Percentiles rank a stretch among this genome's conserved stretches.
These are phyloP conservation scores for Leptonema lineaticorne DNA, from an alignment of 1,140 invertebrate genomes.

Conservation along the genomic window DNA sequence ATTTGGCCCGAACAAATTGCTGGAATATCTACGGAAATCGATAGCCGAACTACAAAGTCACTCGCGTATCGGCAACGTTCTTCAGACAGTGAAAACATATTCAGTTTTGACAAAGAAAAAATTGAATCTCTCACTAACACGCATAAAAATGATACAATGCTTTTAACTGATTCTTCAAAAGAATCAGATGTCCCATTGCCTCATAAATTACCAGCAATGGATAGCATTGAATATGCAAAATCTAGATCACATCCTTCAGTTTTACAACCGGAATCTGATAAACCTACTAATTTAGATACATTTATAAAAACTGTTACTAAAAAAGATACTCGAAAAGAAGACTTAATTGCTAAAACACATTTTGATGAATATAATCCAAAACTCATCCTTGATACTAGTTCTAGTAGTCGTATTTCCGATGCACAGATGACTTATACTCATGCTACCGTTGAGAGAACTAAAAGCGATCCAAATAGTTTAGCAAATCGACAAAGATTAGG, in stretches of 20 bases:
- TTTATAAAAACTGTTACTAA: constrained; percentile 47
- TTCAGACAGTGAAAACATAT: constrained; percentile 62
- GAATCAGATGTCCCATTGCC: constrained; percentile 57
- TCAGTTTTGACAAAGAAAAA: constrained; percentile 69
- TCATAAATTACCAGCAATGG: constrained; percentile 55
- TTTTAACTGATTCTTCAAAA: constrained; percentile 58
- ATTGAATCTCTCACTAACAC: constrained; percentile 67
- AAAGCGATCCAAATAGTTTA: constrained; percentile 78
- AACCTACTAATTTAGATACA: constrained; percentile 50
- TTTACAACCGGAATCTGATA: constrained; percentile 62
- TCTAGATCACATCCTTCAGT: constrained; percentile 52
- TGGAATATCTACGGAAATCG: constrained; percentile 57
- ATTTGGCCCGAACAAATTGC: constrained; percentile 61
- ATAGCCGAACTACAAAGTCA: constrained; percentile 51
- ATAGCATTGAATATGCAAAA: constrained; percentile 59
- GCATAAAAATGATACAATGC: constrained; percentile 48
- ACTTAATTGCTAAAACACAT: constrained; percentile 63
- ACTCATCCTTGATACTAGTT: constrained; percentile 54
- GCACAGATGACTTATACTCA: constrained; percentile 58
- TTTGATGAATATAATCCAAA: constrained; percentile 65
- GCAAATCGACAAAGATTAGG: constrained; percentile 68
- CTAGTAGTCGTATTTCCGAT: constrained; percentile 54
- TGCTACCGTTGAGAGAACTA: constrained; percentile 76
- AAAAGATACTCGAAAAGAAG: constrained; percentile 61
- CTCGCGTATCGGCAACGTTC: constrained; percentile 54